A percentile compares a stretch with the other conserved stretches of the same genome.
Evolutionary conservation across 1,140 invertebrate genomes (phyloP).

Genomic region (Lysiphlebus fabarum): DNA sequence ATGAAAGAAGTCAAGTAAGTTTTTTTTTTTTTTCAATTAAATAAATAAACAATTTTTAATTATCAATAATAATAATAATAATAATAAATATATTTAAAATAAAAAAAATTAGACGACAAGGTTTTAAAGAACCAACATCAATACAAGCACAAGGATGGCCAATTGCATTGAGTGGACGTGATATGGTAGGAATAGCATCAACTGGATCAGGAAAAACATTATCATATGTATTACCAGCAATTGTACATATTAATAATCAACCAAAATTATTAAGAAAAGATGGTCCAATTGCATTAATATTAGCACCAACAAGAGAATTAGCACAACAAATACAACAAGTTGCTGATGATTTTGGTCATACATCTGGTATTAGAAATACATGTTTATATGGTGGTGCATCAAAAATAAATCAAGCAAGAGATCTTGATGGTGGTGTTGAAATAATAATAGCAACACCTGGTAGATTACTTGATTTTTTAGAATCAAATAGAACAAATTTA

Average conservation of each 20-base stretch:
- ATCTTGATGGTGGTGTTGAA: slow-evolving; percentile 82
- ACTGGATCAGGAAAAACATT: slow-evolving; percentile 93
- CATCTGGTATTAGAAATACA: slow-evolving; percentile 82
- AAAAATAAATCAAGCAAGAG: slow-evolving; percentile 77
- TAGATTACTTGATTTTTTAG: slow-evolving; percentile 92
- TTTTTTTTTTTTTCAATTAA: slow-evolving; percentile 12
- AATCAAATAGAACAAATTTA: slow-evolving; percentile 86
- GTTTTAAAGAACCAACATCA: slow-evolving; percentile 81
- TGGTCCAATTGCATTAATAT: slow-evolving; percentile 86
- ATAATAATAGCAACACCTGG: slow-evolving; percentile 94
- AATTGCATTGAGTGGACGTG: slow-evolving; percentile 85
- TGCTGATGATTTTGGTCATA: slow-evolving; percentile 84
- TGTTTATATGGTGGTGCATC: slow-evolving; percentile 95
- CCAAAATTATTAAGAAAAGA: slow-evolving; percentile 77
- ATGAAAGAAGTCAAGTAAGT: slow-evolving; percentile 65
- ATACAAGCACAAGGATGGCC: slow-evolving; percentile 93
- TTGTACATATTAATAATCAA: slow-evolving; percentile 93
- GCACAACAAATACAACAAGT: slow-evolving; percentile 97
- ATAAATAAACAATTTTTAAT: slow-evolving; percentile 13
- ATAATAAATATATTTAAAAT: slow-evolving; percentile 20
- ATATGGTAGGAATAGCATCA: slow-evolving; percentile 94
- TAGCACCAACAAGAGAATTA: slow-evolving; percentile 92
- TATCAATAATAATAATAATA: slow-evolving; percentile 7
- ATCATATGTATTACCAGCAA: slow-evolving; percentile 77
- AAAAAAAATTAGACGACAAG: slow-evolving; percentile 65